These are phyloP conservation scores for Anarhynchus alexandrinus DNA, from an alignment of 2,113 vertebrate species.

Conservation along the genomic window DNA sequence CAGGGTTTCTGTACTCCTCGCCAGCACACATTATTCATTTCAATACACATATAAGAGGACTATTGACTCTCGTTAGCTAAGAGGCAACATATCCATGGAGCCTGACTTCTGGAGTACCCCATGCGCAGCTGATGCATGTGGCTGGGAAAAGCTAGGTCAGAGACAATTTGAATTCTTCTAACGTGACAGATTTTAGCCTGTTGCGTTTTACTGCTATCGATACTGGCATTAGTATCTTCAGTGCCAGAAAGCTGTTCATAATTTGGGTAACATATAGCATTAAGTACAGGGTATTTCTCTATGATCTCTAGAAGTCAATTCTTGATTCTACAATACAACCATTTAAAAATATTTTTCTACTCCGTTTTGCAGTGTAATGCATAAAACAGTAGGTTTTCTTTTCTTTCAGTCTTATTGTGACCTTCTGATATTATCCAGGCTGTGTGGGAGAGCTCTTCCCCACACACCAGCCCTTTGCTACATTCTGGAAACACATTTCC, in stretches of 20 bases:
- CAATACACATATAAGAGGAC: neutral
- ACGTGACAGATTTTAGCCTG: neutral
- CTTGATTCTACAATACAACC: neutral
- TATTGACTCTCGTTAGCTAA: neutral
- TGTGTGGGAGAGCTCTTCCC: neutral
- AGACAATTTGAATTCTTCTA: neutral
- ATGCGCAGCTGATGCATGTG: accelerated
- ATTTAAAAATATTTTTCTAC: neutral
- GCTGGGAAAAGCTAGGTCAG: neutral
- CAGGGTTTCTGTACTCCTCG: accelerated
- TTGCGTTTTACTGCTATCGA: neutral
- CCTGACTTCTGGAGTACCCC: neutral
- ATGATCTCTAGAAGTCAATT: neutral
- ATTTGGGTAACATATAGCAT: neutral
- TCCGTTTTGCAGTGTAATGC: neutral
- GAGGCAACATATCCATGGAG: neutral
- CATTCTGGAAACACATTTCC: neutral
- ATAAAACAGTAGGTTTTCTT: neutral
- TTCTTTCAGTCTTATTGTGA: neutral
- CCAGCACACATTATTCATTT: neutral
- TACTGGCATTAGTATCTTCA: neutral
- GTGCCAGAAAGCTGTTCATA: neutral
- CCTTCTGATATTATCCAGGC: neutral
- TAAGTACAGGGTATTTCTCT: neutral
- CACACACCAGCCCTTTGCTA: neutral